Base-by-base conservation (phyloP, 2,888 invertebrate species). In the Drosophila subquinaria region DNA sequence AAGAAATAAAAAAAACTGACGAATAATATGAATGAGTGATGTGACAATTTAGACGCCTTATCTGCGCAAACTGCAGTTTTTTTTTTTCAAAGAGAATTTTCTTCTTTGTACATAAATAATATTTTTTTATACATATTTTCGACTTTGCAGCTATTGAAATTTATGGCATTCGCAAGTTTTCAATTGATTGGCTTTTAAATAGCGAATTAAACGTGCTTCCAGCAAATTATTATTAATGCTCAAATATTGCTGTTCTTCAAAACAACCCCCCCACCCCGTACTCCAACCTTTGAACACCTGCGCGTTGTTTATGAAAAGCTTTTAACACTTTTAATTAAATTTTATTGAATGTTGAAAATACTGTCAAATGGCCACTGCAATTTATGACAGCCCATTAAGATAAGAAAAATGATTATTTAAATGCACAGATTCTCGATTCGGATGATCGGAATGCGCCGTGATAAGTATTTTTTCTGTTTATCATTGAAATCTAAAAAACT, bases 161-260 rank as follows among this genome's bases (percentile, higher is more conserved):
- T 85, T 89, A 85, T 89, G 73, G 67, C 82, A 72, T 65, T 43
- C 73, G 64, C 64, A 59, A 66, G 60, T 72, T 67, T 64, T 52
- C 78, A 82, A 85, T 89, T 87, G 84, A 84, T 84, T 84, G 84
- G 87, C 87, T 89, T 74, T 84, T 83, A 79, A 86, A 74, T 62
- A 68, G 62, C 71, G 68, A 61, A 75, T 75, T 56, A 76, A 79
- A 79, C 79, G 79, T 82, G 80, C 79, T 76, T 73, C 61, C 62
- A 69, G 77, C 73, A 53, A 66, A 69, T 70, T 69, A 80, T 80
- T 69, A 79, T 80, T 61, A 72, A 79, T 79, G 67, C 61, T 52
- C 60, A 47, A 47, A 23, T 66, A 60, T 45, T 47, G 56, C 40
- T 59, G 36, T 47, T 15, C 10, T 35, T n/a, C 9, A 5, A 5